Evolutionary conservation across 2,888 invertebrate species (phyloP).

Genomic region (Pterobdella sp.): DNA sequence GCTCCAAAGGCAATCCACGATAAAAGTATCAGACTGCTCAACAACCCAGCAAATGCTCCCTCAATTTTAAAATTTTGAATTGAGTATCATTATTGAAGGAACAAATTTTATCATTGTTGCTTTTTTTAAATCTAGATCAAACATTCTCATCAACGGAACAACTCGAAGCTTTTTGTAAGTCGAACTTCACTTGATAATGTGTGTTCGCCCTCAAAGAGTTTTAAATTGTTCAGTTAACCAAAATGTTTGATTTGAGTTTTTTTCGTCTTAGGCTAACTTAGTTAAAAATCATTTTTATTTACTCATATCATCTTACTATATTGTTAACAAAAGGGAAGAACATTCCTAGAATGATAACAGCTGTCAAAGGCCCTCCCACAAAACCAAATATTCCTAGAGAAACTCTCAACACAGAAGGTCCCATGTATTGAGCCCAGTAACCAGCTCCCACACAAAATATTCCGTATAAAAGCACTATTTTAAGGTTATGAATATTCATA

Average conservation of each 20-base stretch:
- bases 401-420: constrained; percentile 41
- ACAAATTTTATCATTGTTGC: too few relatives aligned
- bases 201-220: too few relatives aligned
- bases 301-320: constrained; percentile 39
- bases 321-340: constrained; percentile 44
- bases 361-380: constrained; percentile 46
- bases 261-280: background rate
- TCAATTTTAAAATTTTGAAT: background rate
- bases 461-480: constrained; percentile 41
- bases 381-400: constrained; percentile 46
- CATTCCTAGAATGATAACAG: constrained; percentile 42
- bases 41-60: constrained; percentile 34
- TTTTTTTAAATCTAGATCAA: too few relatives aligned
- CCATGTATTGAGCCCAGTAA: constrained; percentile 41
- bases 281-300: background rate
- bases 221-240: too few relatives aligned
- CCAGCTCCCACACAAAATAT: constrained; percentile 40
- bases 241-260: too few relatives aligned
- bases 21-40: constrained; percentile 38
- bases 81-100: background rate
- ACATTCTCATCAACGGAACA: too few relatives aligned
- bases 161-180: too few relatives aligned
- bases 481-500: background rate
- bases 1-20: constrained; percentile 44
- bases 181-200: too few relatives aligned